Percentiles rank a stretch among this genome's conserved stretches.
These are phyloP conservation scores for Podarcis cretensis DNA, from an alignment of 2,113 vertebrate species.

Conservation along the genomic window DNA sequence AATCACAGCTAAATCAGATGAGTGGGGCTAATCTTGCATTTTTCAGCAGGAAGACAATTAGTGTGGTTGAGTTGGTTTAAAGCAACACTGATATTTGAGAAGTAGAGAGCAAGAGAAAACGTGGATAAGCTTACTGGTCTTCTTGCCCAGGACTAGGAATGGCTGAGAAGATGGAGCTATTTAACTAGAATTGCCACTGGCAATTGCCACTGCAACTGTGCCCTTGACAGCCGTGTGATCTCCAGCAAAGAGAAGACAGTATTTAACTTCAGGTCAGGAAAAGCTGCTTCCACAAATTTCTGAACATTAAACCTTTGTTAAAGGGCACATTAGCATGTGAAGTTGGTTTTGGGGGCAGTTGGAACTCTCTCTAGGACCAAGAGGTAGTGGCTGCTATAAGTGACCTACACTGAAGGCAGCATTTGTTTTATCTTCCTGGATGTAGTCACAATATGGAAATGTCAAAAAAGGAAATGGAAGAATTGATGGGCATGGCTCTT, in stretches of 20 bases:
- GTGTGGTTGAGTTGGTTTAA: not conserved
- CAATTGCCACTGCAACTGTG: not conserved
- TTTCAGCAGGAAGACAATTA: not conserved
- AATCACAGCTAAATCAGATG: not conserved
- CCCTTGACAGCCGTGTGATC: not conserved
- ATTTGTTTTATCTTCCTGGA: not conserved
- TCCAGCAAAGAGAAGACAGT: not conserved
- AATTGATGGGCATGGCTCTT: not conserved
- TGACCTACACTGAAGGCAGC: not conserved
- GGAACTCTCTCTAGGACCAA: not conserved
- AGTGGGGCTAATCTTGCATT: not conserved
- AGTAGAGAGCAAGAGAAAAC: not conserved
- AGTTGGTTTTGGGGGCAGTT: too few species aligned
- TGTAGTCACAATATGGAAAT: not conserved
- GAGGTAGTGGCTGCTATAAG: not conserved
- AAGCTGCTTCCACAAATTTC: too few species aligned
- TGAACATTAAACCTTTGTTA: too few species aligned
- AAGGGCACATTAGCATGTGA: too few species aligned
- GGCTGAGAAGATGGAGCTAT: not conserved
- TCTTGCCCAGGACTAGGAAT: not conserved
- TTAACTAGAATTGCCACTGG: not conserved
- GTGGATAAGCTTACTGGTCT: not conserved
- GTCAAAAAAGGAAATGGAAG: not conserved
- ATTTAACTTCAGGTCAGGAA: too few species aligned
- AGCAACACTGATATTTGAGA: not conserved